Percentiles rank a stretch among this genome's conserved stretches.
phyloP scores from a whole-genome alignment of 2,113 vertebrate species.

The Nesoenas mayeri region DNA sequence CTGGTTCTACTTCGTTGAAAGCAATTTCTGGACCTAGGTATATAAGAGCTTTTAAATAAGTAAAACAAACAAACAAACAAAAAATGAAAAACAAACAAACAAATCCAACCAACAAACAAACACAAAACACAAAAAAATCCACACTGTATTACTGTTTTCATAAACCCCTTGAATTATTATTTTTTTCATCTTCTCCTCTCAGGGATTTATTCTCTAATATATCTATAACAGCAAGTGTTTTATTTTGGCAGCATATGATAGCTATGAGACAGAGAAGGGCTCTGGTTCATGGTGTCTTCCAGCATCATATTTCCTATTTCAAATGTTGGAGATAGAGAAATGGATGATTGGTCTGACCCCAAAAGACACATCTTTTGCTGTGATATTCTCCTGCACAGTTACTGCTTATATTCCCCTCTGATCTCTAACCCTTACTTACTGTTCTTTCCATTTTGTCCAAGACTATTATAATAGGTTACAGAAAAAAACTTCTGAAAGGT shows the following conservation, averaged over 20 bases:
- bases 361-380: neutral
- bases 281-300: neutral
- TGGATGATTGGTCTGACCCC: neutral
- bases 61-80: neutral
- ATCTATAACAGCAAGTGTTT: neutral
- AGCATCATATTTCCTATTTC: neutral
- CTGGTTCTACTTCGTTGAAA: neutral
- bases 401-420: neutral
- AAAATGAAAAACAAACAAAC: too few species aligned
- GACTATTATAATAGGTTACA: neutral
- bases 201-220: neutral
- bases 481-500: neutral
- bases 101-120: too few species aligned
- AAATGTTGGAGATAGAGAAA: neutral
- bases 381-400: neutral
- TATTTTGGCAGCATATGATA: neutral
- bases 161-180: neutral
- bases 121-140: too few species aligned
- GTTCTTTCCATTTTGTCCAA: neutral
- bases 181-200: neutral
- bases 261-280: neutral
- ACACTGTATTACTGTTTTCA: neutral
- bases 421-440: neutral
- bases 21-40: neutral
- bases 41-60: neutral